A percentile compares a stretch with the other conserved stretches of the same genome.
Conservation (phyloP, 2,113 vertebrate species). For the Apteryx mantelli region DNA sequence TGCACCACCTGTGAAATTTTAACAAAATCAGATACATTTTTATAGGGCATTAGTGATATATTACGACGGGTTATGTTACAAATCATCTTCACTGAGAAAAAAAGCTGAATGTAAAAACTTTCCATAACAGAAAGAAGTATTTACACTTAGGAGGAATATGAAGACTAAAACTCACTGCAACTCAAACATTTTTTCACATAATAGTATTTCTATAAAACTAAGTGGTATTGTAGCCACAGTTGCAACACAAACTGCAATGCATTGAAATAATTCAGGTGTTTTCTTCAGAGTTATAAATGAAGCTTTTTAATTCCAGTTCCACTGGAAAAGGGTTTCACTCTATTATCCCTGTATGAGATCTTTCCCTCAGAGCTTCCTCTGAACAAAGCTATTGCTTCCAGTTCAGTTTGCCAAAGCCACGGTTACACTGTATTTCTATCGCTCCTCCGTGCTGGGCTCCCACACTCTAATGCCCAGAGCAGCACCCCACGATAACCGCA, state of each 20-base stretch:
- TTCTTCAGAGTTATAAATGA: neutral
- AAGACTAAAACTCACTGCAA: neutral
- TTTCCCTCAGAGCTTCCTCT: neutral
- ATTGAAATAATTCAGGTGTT: neutral
- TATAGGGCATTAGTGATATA: neutral
- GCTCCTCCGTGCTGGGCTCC: neutral
- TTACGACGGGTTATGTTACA: neutral
- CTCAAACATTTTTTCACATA: neutral
- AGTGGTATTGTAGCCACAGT: accelerated
- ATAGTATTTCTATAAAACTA: neutral
- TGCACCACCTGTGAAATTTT: neutral
- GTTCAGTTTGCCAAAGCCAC: neutral
- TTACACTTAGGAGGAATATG: neutral
- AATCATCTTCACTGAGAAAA: neutral
- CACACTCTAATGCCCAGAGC: neutral
- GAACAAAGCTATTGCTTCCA: neutral
- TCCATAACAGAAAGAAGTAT: neutral
- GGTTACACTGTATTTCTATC: neutral
- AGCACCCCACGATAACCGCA: neutral
- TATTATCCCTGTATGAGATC: neutral
- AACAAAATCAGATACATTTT: neutral
- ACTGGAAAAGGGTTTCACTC: neutral
- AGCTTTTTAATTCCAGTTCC: neutral
- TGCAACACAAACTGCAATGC: neutral
- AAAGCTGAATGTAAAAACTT: neutral